Percentiles rank a stretch among this genome's conserved stretches.
phyloP scores from a whole-genome alignment of 2,888 invertebrate genomes.

The Sepiola atlantica region DNA sequence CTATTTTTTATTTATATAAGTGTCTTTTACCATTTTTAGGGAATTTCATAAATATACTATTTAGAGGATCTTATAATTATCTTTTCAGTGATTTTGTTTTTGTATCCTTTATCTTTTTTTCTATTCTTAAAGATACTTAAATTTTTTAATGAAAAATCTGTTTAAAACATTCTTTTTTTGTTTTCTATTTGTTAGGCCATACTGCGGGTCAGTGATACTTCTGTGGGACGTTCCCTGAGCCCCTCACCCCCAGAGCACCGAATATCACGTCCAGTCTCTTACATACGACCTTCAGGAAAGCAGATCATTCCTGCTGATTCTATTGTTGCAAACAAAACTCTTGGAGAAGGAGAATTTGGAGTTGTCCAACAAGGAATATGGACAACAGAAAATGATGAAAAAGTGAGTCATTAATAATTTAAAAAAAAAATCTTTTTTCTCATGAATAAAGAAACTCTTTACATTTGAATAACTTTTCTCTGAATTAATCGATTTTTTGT shows the following conservation, averaged over 20 bases:
- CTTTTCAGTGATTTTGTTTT: not conserved
- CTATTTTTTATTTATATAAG: not conserved
- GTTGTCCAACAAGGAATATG: slow-evolving; percentile 98
- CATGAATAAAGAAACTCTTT: too few relatives aligned
- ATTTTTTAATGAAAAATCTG: not conserved
- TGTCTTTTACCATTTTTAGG: not conserved
- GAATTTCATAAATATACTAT: not conserved
- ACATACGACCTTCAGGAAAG: slow-evolving; percentile 64
- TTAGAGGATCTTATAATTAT: not conserved
- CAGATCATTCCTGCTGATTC: slow-evolving; percentile 91
- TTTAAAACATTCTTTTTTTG: not conserved
- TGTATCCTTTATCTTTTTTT: not conserved
- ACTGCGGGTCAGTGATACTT: slow-evolving; percentile 54
- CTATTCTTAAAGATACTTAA: not conserved
- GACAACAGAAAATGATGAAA: slow-evolving; percentile 91
- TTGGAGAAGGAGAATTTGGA: slow-evolving; percentile 98
- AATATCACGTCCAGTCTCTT: slow-evolving; percentile 60
- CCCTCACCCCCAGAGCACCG: slow-evolving; percentile 65
- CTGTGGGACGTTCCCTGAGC: slow-evolving; percentile 57
- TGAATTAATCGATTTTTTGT: too few relatives aligned
- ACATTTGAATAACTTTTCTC: too few relatives aligned
- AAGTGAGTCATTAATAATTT: slow-evolving; percentile 78
- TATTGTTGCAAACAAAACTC: slow-evolving; percentile 92
- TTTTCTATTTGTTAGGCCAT: slow-evolving; percentile 59
- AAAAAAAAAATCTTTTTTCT: not conserved